A percentile compares a stretch with the other conserved stretches of the same genome.
Evolutionary conservation across 2,888 invertebrate genomes (phyloP).

Genomic region (Rhingia rostrata): DNA sequence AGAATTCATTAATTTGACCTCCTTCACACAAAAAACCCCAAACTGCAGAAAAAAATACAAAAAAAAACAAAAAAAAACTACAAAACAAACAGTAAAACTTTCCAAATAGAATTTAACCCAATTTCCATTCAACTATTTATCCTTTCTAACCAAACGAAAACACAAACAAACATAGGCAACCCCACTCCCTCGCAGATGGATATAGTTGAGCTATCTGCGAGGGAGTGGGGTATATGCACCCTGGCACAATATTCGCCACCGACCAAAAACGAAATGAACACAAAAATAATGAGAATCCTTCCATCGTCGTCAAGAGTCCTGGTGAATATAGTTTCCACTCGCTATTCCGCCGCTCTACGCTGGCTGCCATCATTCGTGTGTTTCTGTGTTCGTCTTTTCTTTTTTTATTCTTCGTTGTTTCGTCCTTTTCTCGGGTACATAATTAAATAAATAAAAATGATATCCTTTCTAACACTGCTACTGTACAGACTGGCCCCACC

Average conservation of each 20-base stretch:
- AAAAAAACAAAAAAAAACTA: neutral
- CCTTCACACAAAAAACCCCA: constrained; percentile 32
- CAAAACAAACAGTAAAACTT: constrained; percentile 54
- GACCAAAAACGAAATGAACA: constrained; percentile 49
- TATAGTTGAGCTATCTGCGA: no score
- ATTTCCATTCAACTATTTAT: constrained; percentile 63
- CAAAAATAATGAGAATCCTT: constrained; percentile 61
- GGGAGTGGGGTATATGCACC: neutral
- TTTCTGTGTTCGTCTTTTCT: neutral
- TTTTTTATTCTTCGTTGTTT: neutral
- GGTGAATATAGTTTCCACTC: constrained; percentile 25
- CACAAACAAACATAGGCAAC: neutral
- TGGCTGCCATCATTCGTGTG: neutral
- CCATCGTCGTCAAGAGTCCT: constrained; percentile 23
- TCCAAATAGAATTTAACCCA: constrained; percentile 66
- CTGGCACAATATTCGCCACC: neutral
- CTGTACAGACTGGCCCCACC: no score
- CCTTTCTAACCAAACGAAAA: constrained; percentile 41
- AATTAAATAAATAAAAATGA: constrained; percentile 66
- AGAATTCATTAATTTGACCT: constrained; percentile 59
- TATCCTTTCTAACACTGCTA: constrained; percentile 22
- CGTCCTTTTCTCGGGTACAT: constrained; percentile 27
- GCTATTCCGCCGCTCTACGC: neutral
- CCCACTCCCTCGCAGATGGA: no score
- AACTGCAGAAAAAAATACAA: constrained; percentile 12